A percentile compares a stretch with the other conserved stretches of the same genome.
Conservation (phyloP, 1,140 invertebrate genomes). For the Lordiphosa stackelbergi region DNA sequence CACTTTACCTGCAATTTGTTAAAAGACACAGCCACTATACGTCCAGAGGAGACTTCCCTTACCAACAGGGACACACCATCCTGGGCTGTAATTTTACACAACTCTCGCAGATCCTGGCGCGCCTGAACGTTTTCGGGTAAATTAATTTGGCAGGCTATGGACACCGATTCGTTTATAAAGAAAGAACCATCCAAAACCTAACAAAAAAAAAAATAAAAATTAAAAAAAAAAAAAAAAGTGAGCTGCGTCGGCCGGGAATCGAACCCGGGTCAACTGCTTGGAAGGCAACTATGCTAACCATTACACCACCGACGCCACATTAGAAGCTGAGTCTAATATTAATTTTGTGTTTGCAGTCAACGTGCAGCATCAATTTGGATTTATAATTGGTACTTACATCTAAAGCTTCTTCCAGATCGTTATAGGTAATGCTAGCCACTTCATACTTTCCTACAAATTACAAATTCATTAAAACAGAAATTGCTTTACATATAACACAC, state of each 20-base stretch:
- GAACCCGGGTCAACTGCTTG: constrained; percentile 91
- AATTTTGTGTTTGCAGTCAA: constrained; percentile 12
- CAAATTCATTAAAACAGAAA: not conserved
- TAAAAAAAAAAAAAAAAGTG: constrained; percentile 14
- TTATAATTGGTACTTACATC: constrained; percentile 51
- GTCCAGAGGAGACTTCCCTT: constrained; percentile 77
- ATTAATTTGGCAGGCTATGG: constrained; percentile 79
- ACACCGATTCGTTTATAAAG: constrained; percentile 80
- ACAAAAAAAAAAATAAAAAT: constrained; percentile 28
- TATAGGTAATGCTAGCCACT: constrained; percentile 42
- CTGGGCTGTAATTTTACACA: constrained; percentile 79
- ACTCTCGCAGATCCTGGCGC: constrained; percentile 79
- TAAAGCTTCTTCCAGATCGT: constrained; percentile 58
- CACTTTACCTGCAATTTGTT: constrained; percentile 82
- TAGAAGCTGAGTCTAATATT: not conserved
- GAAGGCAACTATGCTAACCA: constrained; percentile 92
- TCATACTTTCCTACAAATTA: constrained; percentile 47
- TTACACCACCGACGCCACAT: constrained; percentile 84
- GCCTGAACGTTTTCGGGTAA: constrained; percentile 78
- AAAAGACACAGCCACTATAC: constrained; percentile 81
- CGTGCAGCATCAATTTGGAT: constrained; percentile 4
- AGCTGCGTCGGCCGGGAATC: constrained; percentile 84
- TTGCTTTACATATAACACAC: constrained; percentile 20
- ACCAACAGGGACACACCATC: constrained; percentile 83
- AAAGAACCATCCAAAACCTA: constrained; percentile 80